These are phyloP conservation scores for Mongoloraphidia duomilia DNA, from an alignment of 2,888 invertebrate genomes.

Conservation along the genomic window DNA sequence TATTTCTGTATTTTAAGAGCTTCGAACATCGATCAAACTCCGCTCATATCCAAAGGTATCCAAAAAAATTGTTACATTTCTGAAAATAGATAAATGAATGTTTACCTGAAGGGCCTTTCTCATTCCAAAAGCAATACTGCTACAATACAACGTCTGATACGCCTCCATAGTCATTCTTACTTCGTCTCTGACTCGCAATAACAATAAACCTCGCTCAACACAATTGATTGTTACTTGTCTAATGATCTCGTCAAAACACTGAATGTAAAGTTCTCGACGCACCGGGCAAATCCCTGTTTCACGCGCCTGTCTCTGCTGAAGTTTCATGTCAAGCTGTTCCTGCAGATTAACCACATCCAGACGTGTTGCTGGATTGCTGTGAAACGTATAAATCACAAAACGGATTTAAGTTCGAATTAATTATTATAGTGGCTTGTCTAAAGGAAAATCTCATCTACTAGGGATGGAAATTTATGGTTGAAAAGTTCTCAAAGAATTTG, in stretches of 20 bases:
- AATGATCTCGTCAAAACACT: slow-evolving; percentile 87
- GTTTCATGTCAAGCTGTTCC: slow-evolving; percentile 82
- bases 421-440: not conserved
- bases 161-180: slow-evolving; percentile 93
- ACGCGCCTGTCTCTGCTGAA: slow-evolving; percentile 84
- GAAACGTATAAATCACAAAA: slow-evolving; percentile 49
- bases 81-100: not conserved
- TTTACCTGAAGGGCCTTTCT: slow-evolving; percentile 82
- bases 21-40: too few relatives aligned
- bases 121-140: slow-evolving; percentile 95
- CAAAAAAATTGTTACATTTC: too few relatives aligned
- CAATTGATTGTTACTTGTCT: slow-evolving; percentile 96
- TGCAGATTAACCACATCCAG: slow-evolving; percentile 92
- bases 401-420: not conserved
- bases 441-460: not conserved
- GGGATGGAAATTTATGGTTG: too few relatives aligned
- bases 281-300: slow-evolving; percentile 96
- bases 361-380: slow-evolving; percentile 85
- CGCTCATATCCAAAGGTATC: too few relatives aligned
- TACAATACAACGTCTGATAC: slow-evolving; percentile 91
- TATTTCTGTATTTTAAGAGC: too few relatives aligned
- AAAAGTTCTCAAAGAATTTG: too few relatives aligned
- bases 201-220: slow-evolving; percentile 84
- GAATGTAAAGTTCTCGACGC: slow-evolving; percentile 83
- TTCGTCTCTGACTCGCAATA: slow-evolving; percentile 88